Evolutionary conservation across 2,113 vertebrate species (phyloP), one percentile per base, ranked within the genome.

Genomic region (Lepidothrix coronata): DNA sequence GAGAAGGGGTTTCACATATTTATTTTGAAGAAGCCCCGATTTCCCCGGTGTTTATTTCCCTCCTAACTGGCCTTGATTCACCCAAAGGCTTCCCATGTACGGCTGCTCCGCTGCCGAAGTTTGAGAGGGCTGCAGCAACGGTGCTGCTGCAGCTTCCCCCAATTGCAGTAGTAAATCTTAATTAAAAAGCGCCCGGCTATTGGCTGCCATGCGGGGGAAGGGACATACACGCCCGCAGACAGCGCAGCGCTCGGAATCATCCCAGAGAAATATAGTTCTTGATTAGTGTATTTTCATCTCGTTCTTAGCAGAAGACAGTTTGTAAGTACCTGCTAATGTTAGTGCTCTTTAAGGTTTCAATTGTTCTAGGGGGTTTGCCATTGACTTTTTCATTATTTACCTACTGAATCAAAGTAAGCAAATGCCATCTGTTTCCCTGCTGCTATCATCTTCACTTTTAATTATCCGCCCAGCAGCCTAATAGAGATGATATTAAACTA

Each of bases 401-500:
- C 98, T 97, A 98, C 98, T 98, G 98, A 99, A 99, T 99, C 99
- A 99, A 98, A 99, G 99, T 98, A 98, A 99, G 99, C 98, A 99
- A 99, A 99, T 99, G 99, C 99, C 99, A 99, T 99, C 99, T 99
- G 99, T 99, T 99, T 99, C 99, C 99, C 98, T 98, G 98, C 98
- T 98, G 98, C 98, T 98, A 98, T 98, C 98, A 98, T 98, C 99
- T 98, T 98, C 98, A 98, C 99, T 98, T 99, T 99, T 99, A 99
- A 99, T 99, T 99, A 99, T 98, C 98, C 98, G 98, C 98, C 98
- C 99, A 98, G 99, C 98, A 98, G 99, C 98, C 99, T 99, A 99
- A 99, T 99, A 99, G 99, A 99, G 99, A 99, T 98, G 99, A 99
- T 99, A 99, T 99, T 99, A 99, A 99, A 99, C 99, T 99, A 99